These are phyloP conservation scores for Drosophila tristis DNA, from an alignment of 1,140 invertebrate genomes.

Conservation along the genomic window DNA sequence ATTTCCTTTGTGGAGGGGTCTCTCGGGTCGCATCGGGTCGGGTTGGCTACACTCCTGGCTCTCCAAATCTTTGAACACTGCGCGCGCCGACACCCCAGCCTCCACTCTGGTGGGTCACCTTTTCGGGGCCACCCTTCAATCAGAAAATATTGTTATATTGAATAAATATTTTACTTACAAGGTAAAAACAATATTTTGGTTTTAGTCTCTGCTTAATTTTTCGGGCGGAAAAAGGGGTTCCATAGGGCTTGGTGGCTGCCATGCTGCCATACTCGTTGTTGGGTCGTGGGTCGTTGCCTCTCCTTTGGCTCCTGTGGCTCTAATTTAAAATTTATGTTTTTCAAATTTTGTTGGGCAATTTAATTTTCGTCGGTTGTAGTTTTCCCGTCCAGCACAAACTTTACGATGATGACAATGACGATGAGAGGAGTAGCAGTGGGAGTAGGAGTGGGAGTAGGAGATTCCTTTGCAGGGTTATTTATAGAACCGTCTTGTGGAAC, in stretches of 20 bases:
- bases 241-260: constrained; percentile 13
- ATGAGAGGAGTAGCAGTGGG: neutral
- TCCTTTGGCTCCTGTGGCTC: constrained; percentile 35
- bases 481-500: constrained; percentile 24
- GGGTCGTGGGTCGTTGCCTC: constrained; percentile 8
- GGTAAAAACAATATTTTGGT: constrained; percentile 81
- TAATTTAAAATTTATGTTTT: constrained; percentile 78
- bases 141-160: constrained; percentile 71
- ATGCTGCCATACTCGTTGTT: constrained; percentile 5
- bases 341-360: constrained; percentile 55
- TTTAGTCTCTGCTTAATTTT: constrained; percentile 74
- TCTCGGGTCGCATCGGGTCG: constrained; percentile 5
- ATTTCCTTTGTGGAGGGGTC: constrained; percentile 63
- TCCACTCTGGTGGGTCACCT: constrained; percentile 9
- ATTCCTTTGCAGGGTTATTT: constrained; percentile 20
- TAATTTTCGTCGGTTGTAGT: constrained; percentile 49
- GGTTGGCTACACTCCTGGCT: neutral
- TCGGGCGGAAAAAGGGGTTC: neutral
- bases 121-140: constrained; percentile 30
- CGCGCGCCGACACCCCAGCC: constrained; percentile 36
- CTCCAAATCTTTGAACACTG: constrained; percentile 41
- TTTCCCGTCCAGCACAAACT: constrained; percentile 36
- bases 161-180: constrained; percentile 82
- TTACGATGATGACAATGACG: constrained; percentile 40
- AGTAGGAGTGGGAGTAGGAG: neutral